These are phyloP conservation scores for Struthidea cinerea DNA, from an alignment of 2,113 vertebrate species.

Conservation along the genomic window DNA sequence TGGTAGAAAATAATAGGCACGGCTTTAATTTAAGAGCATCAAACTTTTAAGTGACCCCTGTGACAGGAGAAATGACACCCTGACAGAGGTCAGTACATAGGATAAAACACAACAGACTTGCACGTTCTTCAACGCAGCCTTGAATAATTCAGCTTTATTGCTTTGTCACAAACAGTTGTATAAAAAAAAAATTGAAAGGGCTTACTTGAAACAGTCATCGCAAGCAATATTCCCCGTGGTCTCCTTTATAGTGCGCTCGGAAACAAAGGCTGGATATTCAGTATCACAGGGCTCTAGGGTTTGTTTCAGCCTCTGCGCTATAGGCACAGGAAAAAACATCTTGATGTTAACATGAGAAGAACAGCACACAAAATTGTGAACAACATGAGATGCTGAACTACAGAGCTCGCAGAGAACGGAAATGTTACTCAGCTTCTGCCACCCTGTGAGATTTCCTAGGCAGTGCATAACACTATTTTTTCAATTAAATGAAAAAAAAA, in stretches of 20 bases:
- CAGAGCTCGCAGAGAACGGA: background rate
- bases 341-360: constrained; percentile 43
- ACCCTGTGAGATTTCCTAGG: constrained; percentile 72
- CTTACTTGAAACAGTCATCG: constrained; percentile 94
- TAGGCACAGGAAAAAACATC: constrained; percentile 30
- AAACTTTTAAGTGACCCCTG: background rate
- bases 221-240: constrained; percentile 93
- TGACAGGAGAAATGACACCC: background rate
- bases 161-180: constrained; percentile 20
- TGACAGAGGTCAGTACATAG: background rate
- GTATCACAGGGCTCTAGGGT: constrained; percentile 94
- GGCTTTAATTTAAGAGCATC: background rate
- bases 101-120: constrained; percentile 7
- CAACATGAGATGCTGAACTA: background rate
- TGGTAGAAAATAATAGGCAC: background rate
- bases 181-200: background rate
- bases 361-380: constrained; percentile 32
- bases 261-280: constrained; percentile 96
- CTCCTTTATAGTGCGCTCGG: constrained; percentile 98
- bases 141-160: background rate
- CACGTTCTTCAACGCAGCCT: background rate
- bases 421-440: constrained; percentile 63
- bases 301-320: constrained; percentile 88
- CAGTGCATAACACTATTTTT: constrained; percentile 68
- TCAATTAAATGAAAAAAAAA: constrained; percentile 54